phyloP scores from a whole-genome alignment of 2,888 invertebrate genomes.

The Altica lythri region DNA sequence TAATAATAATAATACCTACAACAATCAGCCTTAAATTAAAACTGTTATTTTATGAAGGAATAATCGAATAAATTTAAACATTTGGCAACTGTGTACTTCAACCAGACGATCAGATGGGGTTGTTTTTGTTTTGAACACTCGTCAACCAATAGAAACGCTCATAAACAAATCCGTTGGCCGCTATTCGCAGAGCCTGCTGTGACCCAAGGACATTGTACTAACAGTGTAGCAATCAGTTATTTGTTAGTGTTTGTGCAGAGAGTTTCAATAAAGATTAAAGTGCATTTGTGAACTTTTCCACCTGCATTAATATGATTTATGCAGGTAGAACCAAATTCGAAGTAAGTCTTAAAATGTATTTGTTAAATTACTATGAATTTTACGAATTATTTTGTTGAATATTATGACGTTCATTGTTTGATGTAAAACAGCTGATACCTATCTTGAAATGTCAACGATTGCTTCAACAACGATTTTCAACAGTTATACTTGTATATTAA shows the following conservation, averaged over 20 bases:
- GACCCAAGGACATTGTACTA: slow-evolving; percentile 49
- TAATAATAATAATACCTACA: not conserved
- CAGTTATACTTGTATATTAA: no score
- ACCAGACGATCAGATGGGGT: slow-evolving; percentile 41
- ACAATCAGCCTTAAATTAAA: not conserved
- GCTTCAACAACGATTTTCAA: no score
- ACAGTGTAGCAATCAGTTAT: slow-evolving; percentile 37
- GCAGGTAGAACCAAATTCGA: slow-evolving; percentile 70
- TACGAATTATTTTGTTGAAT: slow-evolving; percentile 14
- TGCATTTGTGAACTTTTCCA: slow-evolving; percentile 23
- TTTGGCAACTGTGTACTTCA: slow-evolving; percentile 21
- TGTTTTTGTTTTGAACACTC: slow-evolving; percentile 51
- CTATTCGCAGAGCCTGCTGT: slow-evolving; percentile 43
- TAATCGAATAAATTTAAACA: not conserved
- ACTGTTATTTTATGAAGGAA: not conserved
- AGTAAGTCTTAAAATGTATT: slow-evolving; percentile 56
- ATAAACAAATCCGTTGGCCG: slow-evolving; percentile 51
- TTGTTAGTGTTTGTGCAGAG: slow-evolving; percentile 37
- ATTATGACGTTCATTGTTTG: slow-evolving; percentile 51
- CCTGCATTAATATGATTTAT: slow-evolving; percentile 63
- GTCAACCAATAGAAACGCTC: slow-evolving; percentile 44
- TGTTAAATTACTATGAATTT: slow-evolving; percentile 9
- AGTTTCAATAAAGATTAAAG: slow-evolving; percentile 25
- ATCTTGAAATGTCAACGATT: slow-evolving; percentile 51
- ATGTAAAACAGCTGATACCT: slow-evolving; percentile 64